These are phyloP conservation scores for Myanophis thanlyinensis DNA, from an alignment of 2,113 vertebrate genomes.

Conservation along the genomic window DNA sequence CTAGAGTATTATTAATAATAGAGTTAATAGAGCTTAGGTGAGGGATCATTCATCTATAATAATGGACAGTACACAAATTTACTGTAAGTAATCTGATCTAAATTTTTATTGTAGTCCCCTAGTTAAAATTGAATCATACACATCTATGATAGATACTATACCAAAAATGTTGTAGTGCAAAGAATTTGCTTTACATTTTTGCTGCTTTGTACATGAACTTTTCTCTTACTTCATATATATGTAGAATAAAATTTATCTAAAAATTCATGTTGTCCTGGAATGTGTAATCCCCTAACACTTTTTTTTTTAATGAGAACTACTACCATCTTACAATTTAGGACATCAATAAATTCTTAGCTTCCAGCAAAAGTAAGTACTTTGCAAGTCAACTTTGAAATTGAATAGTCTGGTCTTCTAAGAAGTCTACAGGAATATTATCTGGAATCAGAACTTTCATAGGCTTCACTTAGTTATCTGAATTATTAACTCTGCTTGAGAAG, in stretches of 20 bases:
- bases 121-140: neutral
- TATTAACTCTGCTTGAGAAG: neutral
- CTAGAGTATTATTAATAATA: neutral
- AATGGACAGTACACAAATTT: neutral
- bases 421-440: neutral
- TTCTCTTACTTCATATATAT: neutral
- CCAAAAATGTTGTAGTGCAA: neutral
- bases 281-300: neutral
- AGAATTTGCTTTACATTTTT: neutral
- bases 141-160: neutral
- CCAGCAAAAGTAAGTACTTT: neutral
- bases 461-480: neutral
- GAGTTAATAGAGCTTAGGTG: neutral
- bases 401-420: neutral
- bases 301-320: neutral
- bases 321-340: neutral
- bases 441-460: neutral
- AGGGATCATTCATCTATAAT: neutral
- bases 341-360: neutral
- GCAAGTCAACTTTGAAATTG: neutral
- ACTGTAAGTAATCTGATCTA: neutral
- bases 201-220: neutral
- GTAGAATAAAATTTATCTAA: conserved; percentile 11
- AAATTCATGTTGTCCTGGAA: neutral
- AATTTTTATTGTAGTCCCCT: neutral